phyloP scores from a whole-genome alignment of 2,113 vertebrate genomes.

The Parus major region DNA sequence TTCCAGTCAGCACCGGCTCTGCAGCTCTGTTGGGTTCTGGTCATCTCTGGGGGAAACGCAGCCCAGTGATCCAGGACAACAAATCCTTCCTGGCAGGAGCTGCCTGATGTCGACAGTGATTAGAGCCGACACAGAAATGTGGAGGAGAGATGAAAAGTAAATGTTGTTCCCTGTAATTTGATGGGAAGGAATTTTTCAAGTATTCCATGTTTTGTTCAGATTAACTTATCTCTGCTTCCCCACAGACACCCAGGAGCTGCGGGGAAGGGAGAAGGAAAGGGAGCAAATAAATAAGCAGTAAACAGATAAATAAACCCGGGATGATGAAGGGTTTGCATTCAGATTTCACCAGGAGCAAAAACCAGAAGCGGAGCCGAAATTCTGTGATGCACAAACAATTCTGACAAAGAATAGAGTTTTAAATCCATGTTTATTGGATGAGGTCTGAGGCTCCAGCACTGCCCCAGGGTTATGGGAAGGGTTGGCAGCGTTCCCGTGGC shows the following conservation, averaged over 20 bases:
- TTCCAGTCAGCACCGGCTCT: background rate
- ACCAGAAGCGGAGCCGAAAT: background rate
- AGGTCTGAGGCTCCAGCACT: background rate
- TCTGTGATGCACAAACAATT: background rate
- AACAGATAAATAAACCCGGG: slow-evolving; percentile 10
- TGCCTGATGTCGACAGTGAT: background rate
- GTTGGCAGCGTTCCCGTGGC: background rate
- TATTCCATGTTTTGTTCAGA: background rate
- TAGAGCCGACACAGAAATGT: background rate
- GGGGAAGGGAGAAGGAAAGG: background rate
- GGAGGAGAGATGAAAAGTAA: background rate
- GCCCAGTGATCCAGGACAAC: background rate
- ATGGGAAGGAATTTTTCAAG: background rate
- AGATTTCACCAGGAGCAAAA: slow-evolving; percentile 2
- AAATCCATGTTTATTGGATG: fast-evolving
- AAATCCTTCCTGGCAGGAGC: background rate
- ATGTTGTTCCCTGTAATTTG: background rate
- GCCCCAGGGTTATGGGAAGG: background rate
- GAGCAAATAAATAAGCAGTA: slow-evolving; percentile 1
- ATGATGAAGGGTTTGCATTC: background rate
- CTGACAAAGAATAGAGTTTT: fast-evolving
- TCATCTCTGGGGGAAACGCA: background rate
- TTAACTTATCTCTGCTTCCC: slow-evolving; percentile 23
- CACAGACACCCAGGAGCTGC: background rate
- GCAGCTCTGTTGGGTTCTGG: background rate